These are phyloP conservation scores for Tethya wilhelma DNA, from an alignment of 37 sponge, comb jelly and placozoan genomes.

Conservation along the genomic window DNA sequence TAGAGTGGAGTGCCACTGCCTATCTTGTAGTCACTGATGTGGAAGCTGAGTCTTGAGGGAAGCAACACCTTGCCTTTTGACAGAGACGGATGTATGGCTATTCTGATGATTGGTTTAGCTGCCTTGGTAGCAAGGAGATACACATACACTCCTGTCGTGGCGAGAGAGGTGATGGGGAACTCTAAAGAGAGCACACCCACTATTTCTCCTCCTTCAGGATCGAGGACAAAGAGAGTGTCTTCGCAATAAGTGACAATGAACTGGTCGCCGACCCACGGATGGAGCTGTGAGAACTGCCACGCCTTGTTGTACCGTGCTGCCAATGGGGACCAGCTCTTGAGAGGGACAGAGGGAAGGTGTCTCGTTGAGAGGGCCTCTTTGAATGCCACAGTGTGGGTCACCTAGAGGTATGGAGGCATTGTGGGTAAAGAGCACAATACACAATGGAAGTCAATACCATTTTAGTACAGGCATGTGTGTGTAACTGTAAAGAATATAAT, in stretches of 20 bases:
- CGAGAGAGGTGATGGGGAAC: conserved; percentile 16
- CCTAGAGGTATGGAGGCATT: conserved; percentile 25
- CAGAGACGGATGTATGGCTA: conserved; percentile 38
- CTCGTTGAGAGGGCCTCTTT: conserved; percentile 31
- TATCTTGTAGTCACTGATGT: conserved; percentile 1
- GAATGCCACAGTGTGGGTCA: conserved; percentile 50
- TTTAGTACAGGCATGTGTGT: neutral
- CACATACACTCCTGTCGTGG: conserved; percentile 21
- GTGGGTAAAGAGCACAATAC: no score
- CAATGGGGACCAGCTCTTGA: conserved; percentile 9
- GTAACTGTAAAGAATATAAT: neutral
- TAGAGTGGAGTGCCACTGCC: neutral
- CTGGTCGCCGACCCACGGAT: conserved; percentile 26
- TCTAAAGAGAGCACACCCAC: conserved; percentile 28
- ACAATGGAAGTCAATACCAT: no score
- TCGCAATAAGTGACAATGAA: conserved; percentile 45
- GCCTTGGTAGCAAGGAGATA: conserved; percentile 21
- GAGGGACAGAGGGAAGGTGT: conserved; percentile 12
- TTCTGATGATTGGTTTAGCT: conserved; percentile 17
- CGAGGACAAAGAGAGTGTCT: conserved; percentile 55
- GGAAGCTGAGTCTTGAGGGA: no score
- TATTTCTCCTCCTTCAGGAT: conserved; percentile 21
- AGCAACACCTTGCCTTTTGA: neutral
- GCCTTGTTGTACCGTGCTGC: neutral
- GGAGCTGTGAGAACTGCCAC: conserved; percentile 51